Conservation (phyloP, 2,888 invertebrate species). For the Meiosimyza decipiens region DNA sequence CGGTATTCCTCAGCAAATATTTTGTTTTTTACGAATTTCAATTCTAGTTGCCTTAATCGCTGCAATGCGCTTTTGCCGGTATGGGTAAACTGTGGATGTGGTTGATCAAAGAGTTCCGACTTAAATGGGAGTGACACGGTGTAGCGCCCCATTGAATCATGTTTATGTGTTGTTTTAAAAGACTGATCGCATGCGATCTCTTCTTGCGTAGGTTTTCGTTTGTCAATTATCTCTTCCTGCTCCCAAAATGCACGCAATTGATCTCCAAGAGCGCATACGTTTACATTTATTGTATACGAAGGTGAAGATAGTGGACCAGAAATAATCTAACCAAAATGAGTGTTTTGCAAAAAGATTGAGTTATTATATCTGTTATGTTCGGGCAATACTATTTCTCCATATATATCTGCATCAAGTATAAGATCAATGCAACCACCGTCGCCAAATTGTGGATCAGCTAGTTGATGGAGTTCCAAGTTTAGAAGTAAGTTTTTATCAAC, state of each 20-base stretch:
- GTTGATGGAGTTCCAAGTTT: not conserved
- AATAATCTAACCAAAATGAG: conserved; percentile 23
- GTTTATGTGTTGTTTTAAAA: too few species aligned
- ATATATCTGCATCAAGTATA: conserved; percentile 34
- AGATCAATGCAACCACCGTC: conserved; percentile 29
- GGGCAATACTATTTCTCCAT: conserved; percentile 34
- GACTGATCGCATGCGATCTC: too few species aligned
- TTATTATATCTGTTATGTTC: conserved; percentile 26
- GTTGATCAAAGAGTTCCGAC: not conserved
- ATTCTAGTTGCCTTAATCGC: conserved; percentile 30
- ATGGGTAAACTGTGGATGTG: conserved; percentile 11
- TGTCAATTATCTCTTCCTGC: too few species aligned
- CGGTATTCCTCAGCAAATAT: conserved; percentile 2
- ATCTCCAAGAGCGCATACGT: conserved; percentile 28
- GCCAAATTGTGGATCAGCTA: conserved; percentile 34
- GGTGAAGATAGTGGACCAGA: not conserved
- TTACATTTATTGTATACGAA: conserved; percentile 1
- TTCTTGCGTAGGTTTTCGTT: too few species aligned
- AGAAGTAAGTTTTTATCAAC: conserved; percentile 14
- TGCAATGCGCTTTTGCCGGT: conserved; percentile 35
- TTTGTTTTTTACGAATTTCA: conserved; percentile 6
- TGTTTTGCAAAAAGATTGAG: not conserved
- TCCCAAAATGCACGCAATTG: conserved; percentile 34
- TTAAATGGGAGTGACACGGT: too few species aligned
- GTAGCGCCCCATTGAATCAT: too few species aligned